Evolutionary conservation across 2,888 invertebrate genomes (phyloP), one percentile per base, ranked within the genome.

Genomic region (Drosophila helvetica): DNA sequence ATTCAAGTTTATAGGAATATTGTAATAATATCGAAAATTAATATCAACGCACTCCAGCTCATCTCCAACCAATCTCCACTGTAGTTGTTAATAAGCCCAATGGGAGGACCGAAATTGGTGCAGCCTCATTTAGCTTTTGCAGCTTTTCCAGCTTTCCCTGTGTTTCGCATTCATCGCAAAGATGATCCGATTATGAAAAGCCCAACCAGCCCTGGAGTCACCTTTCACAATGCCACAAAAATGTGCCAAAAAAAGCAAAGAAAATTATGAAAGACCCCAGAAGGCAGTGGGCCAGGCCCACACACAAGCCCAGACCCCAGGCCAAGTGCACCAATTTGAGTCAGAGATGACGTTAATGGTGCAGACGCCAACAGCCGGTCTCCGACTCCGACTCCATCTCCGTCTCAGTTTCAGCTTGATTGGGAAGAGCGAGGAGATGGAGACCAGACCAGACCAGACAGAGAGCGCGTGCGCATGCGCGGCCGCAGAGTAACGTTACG

Each of bases 171-270:
- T 19, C 33, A 61, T 17, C 30, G 48, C n/a, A 50, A 46, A 22
- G 38, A 61, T 65, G 58, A 60, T 54, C 65, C 50, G 77, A 75
- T 69, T 58, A 54, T 45, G 47, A 59, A 61, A 66, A 48, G 47
- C 51, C 42, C 38, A 38, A 15, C 15, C 15, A 38, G 53, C 60
- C 59, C 64, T 65, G 52, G 51, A 46, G 59, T 66, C 76, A 69
- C 85, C 79, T 82, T 87, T 84, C 79, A 85, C 81, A 74, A 77
- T 58, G 54, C 55, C 45, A 19, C 53, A 67, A 56, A 60, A 61
- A 66, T 73, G 62, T 74, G 80, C 73, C 71, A 78, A 81, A 73
- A 74, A 52, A 18, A 43, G 7, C 25, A 22, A 18, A 63, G 38
- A 2, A 9, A 43, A 66, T 54, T 48, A 66, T 27, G 30, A n/a